Evolutionary conservation across 35 echinoderm and acorn worm genomes (phyloP).

Genomic region (Ophioderma brevispina): DNA sequence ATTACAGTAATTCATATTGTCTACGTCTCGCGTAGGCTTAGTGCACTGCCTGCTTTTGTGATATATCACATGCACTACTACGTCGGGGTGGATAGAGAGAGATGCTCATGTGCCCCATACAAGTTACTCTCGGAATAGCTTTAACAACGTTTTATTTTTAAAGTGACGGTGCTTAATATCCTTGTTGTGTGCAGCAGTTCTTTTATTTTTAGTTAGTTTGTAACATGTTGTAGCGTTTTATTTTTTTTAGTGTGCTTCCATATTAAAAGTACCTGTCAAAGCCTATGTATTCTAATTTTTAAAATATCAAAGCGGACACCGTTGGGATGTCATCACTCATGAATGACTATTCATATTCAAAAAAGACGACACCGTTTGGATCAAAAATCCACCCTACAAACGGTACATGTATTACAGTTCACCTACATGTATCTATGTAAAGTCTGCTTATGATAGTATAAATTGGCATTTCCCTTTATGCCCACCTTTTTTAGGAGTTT

Average conservation of each 20-base stretch:
- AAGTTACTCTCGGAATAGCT: background rate
- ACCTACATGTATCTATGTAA: background rate
- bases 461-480: background rate
- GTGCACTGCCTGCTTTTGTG: no score
- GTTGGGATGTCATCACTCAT: background rate
- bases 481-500: background rate
- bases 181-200: constrained; percentile 3
- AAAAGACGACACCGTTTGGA: background rate
- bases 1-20: no score
- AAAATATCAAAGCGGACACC: background rate
- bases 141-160: background rate
- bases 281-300: background rate
- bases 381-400: background rate
- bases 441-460: background rate
- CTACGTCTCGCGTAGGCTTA: no score
- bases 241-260: constrained; percentile 1
- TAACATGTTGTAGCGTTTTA: background rate
- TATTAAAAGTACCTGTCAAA: background rate
- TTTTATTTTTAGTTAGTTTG: constrained; percentile 1
- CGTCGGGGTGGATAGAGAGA: no score
- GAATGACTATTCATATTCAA: background rate
- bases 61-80: no score
- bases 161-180: background rate
- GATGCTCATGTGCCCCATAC: no score
- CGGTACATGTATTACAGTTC: background rate